A percentile compares a stretch with the other conserved stretches of the same genome.
These are phyloP conservation scores for Babyrousa celebensis DNA, from an alignment of 2,797 vertebrate species.

Conservation along the genomic window DNA sequence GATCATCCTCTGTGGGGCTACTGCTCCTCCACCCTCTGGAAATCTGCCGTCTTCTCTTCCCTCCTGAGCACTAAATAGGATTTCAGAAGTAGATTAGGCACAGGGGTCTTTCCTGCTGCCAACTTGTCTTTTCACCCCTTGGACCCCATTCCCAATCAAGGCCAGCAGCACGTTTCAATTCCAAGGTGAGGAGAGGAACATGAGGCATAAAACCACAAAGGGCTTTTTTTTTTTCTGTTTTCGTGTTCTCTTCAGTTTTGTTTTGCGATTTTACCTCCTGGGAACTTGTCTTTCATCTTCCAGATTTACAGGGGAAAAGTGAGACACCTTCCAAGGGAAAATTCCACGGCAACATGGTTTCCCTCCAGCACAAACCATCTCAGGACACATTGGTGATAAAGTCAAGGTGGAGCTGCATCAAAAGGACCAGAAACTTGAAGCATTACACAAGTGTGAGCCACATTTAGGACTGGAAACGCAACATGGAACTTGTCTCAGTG, in stretches of 20 bases:
- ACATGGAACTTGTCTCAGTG: rapidly evolving
- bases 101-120: background rate
- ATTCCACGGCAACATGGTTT: background rate
- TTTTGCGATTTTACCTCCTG: constrained; percentile 48
- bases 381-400: constrained; percentile 54
- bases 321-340: constrained; percentile 71
- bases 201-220: background rate
- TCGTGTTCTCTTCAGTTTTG: background rate
- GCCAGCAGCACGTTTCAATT: background rate
- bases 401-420: constrained; percentile 41
- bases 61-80: background rate
- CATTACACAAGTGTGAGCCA: background rate
- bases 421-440: constrained; percentile 54
- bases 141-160: background rate
- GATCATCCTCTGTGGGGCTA: background rate
- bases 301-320: constrained; percentile 80
- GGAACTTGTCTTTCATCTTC: constrained; percentile 81
- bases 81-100: background rate
- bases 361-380: background rate
- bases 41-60: background rate
- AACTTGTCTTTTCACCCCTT: background rate
- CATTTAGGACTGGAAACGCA: background rate
- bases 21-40: constrained; percentile 60
- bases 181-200: background rate
- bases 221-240: background rate